These are phyloP conservation scores for Reticulitermes lucifugus DNA, from an alignment of 2,888 invertebrate species.

Conservation along the genomic window DNA sequence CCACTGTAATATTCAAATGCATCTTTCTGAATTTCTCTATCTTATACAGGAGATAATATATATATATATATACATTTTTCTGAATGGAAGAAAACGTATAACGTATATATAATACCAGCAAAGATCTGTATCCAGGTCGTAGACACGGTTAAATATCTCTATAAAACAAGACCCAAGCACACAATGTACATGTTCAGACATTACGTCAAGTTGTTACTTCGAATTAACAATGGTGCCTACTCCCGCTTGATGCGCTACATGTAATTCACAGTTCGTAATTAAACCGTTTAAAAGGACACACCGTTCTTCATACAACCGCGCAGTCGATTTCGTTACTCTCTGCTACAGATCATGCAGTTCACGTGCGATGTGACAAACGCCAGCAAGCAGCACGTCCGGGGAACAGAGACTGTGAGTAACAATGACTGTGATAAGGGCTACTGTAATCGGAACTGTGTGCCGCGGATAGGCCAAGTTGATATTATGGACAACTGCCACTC, in stretches of 20 bases:
- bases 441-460: no score
- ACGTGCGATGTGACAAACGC: not conserved
- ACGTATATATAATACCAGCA: not conserved
- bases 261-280: not conserved
- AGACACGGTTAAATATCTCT: not conserved
- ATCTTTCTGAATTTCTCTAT: constrained; percentile 45
- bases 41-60: constrained; percentile 37
- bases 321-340: not conserved
- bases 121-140: not conserved
- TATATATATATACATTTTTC: constrained; percentile 29
- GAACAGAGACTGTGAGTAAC: no score
- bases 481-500: no score
- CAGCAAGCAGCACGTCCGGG: not conserved
- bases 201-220: not conserved
- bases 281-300: not conserved
- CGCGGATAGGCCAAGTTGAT: no score
- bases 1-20: constrained; percentile 53
- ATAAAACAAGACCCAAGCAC: not conserved
- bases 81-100: constrained; percentile 18
- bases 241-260: not conserved
- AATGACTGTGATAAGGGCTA: no score
- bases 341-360: not conserved
- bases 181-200: not conserved
- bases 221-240: not conserved
- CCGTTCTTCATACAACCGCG: not conserved